Conservation (phyloP, 2,797 vertebrate genomes). For the Rachycentron canadum region DNA sequence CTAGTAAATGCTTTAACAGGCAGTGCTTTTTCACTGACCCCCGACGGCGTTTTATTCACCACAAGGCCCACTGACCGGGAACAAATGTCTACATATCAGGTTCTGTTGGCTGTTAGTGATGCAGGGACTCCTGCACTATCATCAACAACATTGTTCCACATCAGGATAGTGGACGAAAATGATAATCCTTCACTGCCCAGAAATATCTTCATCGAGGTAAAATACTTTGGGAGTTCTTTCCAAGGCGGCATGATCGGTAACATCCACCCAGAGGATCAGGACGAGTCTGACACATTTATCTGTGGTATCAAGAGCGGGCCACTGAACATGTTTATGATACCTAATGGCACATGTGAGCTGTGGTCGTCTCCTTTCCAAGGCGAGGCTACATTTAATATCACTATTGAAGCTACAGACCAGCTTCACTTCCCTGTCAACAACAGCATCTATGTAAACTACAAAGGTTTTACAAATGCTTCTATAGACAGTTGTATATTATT, state of each 20-base stretch:
- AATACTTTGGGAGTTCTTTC: conserved; percentile 87
- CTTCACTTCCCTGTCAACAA: conserved; percentile 84
- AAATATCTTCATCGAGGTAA: conserved; percentile 85
- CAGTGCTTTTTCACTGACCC: conserved; percentile 77
- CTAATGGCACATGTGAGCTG: conserved; percentile 83
- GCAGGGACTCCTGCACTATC: conserved; percentile 82
- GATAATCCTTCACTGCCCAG: conserved; percentile 82
- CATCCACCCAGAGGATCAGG: conserved; percentile 82
- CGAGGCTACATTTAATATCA: conserved; percentile 86
- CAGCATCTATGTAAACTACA: conserved; percentile 85
- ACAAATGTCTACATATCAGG: conserved; percentile 58
- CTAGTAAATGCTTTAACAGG: conserved; percentile 66
- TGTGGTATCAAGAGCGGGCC: conserved; percentile 81
- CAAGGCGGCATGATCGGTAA: conserved; percentile 84
- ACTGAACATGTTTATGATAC: conserved; percentile 81
- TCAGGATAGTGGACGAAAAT: conserved; percentile 84
- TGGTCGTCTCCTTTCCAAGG: conserved; percentile 84
- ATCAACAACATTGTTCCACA: conserved; percentile 76
- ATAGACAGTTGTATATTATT: conserved; percentile 86
- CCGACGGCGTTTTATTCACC: conserved; percentile 83
- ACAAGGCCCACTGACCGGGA: conserved; percentile 81
- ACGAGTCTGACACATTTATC: conserved; percentile 80
- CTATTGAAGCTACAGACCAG: conserved; percentile 83
- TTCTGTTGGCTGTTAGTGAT: conserved; percentile 81
- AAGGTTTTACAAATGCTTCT: conserved; percentile 86